These are phyloP conservation scores for Aeoliscus strigatus DNA, from an alignment of 2,797 vertebrate genomes.

Conservation along the genomic window DNA sequence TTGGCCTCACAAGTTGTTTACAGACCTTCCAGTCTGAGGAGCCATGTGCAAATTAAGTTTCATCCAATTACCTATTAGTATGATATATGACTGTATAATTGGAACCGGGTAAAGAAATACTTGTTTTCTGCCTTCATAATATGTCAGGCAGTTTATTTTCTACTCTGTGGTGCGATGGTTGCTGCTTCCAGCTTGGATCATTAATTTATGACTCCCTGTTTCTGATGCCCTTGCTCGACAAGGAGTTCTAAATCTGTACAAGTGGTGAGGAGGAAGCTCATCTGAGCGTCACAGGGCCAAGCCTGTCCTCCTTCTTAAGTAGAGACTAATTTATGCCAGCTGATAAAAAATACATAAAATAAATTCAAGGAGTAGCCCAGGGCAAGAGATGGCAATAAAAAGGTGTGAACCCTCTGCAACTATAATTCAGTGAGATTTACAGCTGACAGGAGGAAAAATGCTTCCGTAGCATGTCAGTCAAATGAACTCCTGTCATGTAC, in stretches of 20 bases:
- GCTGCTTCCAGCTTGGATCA: constrained; percentile 37
- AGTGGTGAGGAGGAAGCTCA: constrained; percentile 50
- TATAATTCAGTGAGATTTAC: constrained; percentile 57
- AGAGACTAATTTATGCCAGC: constrained; percentile 63
- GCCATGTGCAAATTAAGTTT: constrained; percentile 49
- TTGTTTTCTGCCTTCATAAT: constrained; percentile 32
- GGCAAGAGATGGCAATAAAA: constrained; percentile 53
- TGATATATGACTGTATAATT: constrained; percentile 29
- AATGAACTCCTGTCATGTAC: too few relatives aligned
- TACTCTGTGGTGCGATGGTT: constrained; percentile 21
- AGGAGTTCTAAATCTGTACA: constrained; percentile 52
- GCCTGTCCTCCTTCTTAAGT: constrained; percentile 45
- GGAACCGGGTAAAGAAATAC: constrained; percentile 47
- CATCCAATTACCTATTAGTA: constrained; percentile 43
- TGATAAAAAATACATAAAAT: constrained; percentile 71
- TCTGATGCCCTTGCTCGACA: constrained; percentile 54
- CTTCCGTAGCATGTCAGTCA: constrained; percentile 34
- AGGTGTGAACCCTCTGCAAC: constrained; percentile 36
- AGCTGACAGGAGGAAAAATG: constrained; percentile 18
- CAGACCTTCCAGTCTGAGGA: constrained; percentile 18
- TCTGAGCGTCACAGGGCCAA: constrained; percentile 33
- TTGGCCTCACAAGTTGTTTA: constrained; percentile 45
- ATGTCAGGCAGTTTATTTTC: constrained; percentile 31
- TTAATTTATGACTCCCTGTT: constrained; percentile 51
- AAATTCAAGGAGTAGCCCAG: constrained; percentile 52